phyloP scores from a whole-genome alignment of 2,888 invertebrate genomes.

The Patella ulyssiponensis region DNA sequence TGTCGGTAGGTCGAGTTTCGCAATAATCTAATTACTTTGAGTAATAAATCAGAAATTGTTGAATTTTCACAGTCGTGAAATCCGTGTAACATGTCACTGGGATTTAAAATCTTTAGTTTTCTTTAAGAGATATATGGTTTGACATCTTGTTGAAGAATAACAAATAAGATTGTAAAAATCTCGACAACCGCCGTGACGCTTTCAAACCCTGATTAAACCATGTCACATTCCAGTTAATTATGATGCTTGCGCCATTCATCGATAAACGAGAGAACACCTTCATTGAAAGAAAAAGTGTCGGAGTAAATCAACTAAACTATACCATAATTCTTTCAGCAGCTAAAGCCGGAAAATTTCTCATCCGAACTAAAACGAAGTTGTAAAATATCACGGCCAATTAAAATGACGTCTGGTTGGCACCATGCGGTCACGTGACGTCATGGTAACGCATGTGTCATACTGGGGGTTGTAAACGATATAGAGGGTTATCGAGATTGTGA shows the following conservation, averaged over 20 bases:
- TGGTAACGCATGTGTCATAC: not conserved
- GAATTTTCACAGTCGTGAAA: not conserved
- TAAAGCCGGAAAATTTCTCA: not conserved
- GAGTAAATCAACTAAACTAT: no score
- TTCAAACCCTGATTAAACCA: no score
- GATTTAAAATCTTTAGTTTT: not conserved
- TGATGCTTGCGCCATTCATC: no score
- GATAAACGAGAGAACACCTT: no score
- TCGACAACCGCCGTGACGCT: not conserved
- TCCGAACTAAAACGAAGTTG: not conserved
- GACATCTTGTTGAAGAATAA: conserved; percentile 1
- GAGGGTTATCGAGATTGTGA: not conserved
- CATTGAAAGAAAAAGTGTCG: no score
- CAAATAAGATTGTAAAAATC: not conserved
- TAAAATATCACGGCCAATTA: not conserved
- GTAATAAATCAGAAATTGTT: not conserved
- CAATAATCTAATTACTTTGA: not conserved
- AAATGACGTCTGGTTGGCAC: not conserved
- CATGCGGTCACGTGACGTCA: not conserved
- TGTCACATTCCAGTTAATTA: no score
- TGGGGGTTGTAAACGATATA: not conserved
- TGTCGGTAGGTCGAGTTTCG: no score
- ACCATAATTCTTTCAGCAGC: conserved; percentile 2
- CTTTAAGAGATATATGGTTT: not conserved
- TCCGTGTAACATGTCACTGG: no score